A percentile compares a stretch with the other conserved stretches of the same genome.
Evolutionary conservation across 2,113 vertebrate species (phyloP).

Genomic region (Colaptes auratus): DNA sequence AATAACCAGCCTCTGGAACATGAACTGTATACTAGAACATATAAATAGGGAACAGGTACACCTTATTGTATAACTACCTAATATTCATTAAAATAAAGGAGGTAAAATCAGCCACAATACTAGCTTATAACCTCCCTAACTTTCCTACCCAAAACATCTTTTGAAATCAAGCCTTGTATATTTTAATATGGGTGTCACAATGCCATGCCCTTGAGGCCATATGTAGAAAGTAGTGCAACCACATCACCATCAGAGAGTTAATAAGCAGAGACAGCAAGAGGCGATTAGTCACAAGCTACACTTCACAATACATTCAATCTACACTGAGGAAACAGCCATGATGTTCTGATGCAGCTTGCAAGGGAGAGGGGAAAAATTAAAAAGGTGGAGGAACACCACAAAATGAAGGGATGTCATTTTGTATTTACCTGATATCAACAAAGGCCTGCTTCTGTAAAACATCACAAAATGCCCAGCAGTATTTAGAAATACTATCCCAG

Average conservation of each 20-base stretch:
- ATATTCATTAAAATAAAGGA: not conserved
- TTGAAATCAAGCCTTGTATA: not conserved
- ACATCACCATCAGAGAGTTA: conserved; percentile 36
- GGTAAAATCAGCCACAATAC: not conserved
- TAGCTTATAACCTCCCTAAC: not conserved
- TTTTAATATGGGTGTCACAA: conserved; percentile 23
- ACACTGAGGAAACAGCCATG: not conserved
- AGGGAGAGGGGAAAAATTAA: not conserved
- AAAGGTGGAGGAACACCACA: not conserved
- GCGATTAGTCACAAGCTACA: conserved; percentile 63
- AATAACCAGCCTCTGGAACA: not conserved
- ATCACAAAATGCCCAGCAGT: not conserved
- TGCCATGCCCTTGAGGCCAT: not conserved
- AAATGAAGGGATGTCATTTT: conserved; percentile 10
- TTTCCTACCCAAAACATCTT: not conserved
- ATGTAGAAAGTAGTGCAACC: conserved; percentile 16
- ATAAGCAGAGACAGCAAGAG: conserved; percentile 57
- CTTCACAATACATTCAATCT: conserved; percentile 54
- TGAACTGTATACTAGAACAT: not conserved
- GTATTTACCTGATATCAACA: conserved; percentile 9
- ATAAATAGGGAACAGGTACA: not conserved
- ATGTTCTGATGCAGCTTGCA: conserved; percentile 6
- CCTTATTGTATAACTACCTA: not conserved
- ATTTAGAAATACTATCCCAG: not conserved
- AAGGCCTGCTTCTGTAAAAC: not conserved